Evolutionary conservation across 2,797 vertebrate genomes (phyloP), one percentile per base, ranked within the genome.

Genomic region (Echeneis naucrates): DNA sequence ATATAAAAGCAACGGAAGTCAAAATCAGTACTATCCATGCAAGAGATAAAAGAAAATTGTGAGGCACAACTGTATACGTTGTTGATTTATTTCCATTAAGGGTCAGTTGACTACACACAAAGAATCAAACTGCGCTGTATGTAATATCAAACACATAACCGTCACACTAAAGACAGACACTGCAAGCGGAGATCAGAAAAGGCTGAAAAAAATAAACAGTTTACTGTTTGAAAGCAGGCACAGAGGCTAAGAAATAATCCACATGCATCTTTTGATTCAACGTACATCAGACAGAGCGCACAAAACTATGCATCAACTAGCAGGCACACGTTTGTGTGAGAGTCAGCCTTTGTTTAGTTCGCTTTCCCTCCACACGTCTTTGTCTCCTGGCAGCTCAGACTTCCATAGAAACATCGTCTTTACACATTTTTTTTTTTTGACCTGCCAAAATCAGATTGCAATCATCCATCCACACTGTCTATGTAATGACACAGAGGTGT

Each of bases 311-410:
- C 27, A 23, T 38, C 26, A 48, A 19, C 27, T 40, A 12, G 23
- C 50, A 71, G 27, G 42, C 51, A 48, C 19, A 47, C 26, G 10
- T 26, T 21, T 59, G n/a, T 74, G 68, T 59, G 26, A 55, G 40
- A 59, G 71, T 76, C 75, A 71, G 61, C 54, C 35, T 73, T 69
- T 73, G 61, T 61, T 52, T 54, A 5, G 66, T 69, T 48, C 56
- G 35, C 3, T 81, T 72, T 56, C 62, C 26, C 69, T 71, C 38
- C 47, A 53, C 37, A 73, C 26, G 26, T 47, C 68, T 65, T 32
- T 77, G 40, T 67, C 65, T 72, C 38, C 19, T 38, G 23, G 45
- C 9, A 1, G 13, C 57, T 66, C 23, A n/a, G 21, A 61, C 74
- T 82, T 68, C 7, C 63, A 42, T 2, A 14, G 40, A 60, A 56